Conservation (phyloP, 1,140 invertebrate genomes). For the Hypsibius dujardini region DNA sequence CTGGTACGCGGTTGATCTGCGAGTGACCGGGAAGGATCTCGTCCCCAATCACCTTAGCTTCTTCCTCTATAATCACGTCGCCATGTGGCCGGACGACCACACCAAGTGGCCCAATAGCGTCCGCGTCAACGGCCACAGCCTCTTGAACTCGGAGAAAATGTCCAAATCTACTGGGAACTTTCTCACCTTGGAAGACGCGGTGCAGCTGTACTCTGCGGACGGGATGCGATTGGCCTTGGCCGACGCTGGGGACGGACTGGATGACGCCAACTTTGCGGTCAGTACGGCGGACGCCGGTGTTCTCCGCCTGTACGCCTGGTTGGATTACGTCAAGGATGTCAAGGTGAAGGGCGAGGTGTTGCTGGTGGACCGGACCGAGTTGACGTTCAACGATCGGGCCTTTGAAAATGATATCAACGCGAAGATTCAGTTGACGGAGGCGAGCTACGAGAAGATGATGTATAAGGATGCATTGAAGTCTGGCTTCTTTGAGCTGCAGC, state of each 20-base stretch:
- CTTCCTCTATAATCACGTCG: constrained; percentile 84
- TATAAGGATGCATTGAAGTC: constrained; percentile 85
- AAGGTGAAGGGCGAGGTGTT: too few species aligned
- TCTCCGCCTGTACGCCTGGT: constrained; percentile 76
- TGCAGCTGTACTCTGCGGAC: constrained; percentile 87
- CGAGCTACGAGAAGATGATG: constrained; percentile 65
- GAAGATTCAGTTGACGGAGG: constrained; percentile 62
- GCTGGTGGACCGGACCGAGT: too few species aligned
- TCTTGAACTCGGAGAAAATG: constrained; percentile 97
- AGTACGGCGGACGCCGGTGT: constrained; percentile 81
- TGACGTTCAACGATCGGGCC: constrained; percentile 72
- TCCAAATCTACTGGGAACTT: constrained; percentile 99
- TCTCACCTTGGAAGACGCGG: constrained; percentile 69
- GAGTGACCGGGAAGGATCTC: constrained; percentile 93
- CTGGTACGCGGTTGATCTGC: constrained; percentile 88
- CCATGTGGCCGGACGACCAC: constrained; percentile 76
- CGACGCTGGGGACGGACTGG: constrained; percentile 88
- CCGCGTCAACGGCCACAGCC: constrained; percentile 83
- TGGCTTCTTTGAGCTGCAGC: constrained; percentile 71
- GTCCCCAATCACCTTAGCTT: constrained; percentile 97
- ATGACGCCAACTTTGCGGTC: constrained; percentile 97
- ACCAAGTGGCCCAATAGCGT: constrained; percentile 77
- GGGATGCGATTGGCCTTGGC: constrained; percentile 80
- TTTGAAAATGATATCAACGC: constrained; percentile 81
- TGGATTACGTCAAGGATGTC: constrained; percentile 92